These are phyloP conservation scores for Scaptomyza hsui DNA, from an alignment of 1,140 invertebrate genomes.

Conservation along the genomic window DNA sequence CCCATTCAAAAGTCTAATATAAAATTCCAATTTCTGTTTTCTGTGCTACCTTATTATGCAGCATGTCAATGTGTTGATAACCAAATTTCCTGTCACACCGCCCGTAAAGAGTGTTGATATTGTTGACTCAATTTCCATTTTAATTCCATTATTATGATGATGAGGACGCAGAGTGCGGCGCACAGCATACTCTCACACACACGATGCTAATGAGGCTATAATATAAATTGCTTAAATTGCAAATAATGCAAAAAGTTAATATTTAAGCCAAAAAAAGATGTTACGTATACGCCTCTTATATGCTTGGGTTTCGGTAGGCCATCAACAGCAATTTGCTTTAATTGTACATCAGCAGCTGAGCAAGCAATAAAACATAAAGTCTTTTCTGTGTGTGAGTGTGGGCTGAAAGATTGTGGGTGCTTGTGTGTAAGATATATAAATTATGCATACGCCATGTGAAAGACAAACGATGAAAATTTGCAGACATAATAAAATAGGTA, in stretches of 20 bases:
- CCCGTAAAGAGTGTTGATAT: slow-evolving; percentile 58
- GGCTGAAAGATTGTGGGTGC: slow-evolving; percentile 20
- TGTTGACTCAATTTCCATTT: slow-evolving; percentile 76
- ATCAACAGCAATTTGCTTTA: slow-evolving; percentile 40
- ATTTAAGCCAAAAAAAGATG: slow-evolving; percentile 48
- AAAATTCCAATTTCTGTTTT: neutral
- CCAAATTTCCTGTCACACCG: neutral
- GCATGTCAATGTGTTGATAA: slow-evolving; percentile 17
- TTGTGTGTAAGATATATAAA: slow-evolving; percentile 35
- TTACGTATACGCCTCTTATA: slow-evolving; percentile 39
- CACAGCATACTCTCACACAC: slow-evolving; percentile 27
- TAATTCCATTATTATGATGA: slow-evolving; percentile 78
- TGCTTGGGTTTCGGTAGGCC: slow-evolving; percentile 29
- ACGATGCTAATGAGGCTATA: slow-evolving; percentile 76
- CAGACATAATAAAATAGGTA: slow-evolving; percentile 25
- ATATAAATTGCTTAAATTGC: slow-evolving; percentile 79
- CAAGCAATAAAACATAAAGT: slow-evolving; percentile 37
- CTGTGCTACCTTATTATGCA: neutral
- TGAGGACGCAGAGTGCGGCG: slow-evolving; percentile 62
- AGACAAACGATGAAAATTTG: slow-evolving; percentile 23
- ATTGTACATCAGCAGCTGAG: slow-evolving; percentile 51
- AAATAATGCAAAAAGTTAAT: slow-evolving; percentile 67
- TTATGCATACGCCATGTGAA: slow-evolving; percentile 41
- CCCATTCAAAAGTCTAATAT: neutral
- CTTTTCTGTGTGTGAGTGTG: slow-evolving; percentile 6